Base-by-base conservation (phyloP, 2,113 vertebrate species). In the Clarias gariepinus region DNA sequence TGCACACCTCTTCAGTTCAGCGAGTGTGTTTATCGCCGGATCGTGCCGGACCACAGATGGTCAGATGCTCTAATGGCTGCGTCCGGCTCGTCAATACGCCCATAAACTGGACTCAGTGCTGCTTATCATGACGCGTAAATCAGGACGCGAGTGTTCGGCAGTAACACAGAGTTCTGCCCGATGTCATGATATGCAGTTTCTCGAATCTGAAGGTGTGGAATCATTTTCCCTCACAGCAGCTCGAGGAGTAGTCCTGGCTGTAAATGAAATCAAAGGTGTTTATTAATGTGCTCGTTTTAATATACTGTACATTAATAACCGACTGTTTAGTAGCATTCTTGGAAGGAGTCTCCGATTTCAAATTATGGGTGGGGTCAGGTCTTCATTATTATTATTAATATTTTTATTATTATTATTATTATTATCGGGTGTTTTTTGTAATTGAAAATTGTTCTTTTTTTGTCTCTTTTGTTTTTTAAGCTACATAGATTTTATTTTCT, bases 11-110 rank as follows among this genome's bases (percentile, higher is more conserved):
- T 55, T n/a, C 47, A 77, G 74, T 77, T 53, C 47, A 53, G 23
- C n/a, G 41, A 76, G 12, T 47, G 16, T 76, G 47, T 76, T 53
- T 2, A 76, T 52, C 21, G 8, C 4, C 23, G 7, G 7, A 15
- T 76, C 23, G 11, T n/a, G 16, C 36, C 8, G 52, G 74, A 77
- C 52, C 74, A 77, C 74, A 77, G 74, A 77, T 77, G 74, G 74
- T 55, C 52, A 77, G 47, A 55, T 55, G 23, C 47, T 77, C 12
- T 18, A 16, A 55, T 25, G 74, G 25, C 28, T 13, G 2, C 23
- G 25, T 53, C 74, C 69, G 23, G 23, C 74, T 77, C 74, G 25
- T 77, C 74, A 16, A 55, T 77, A 77, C 53, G 52, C 47, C 2
- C 74, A 19, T 77, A 53, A 77, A 55, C 74, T 77, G 47, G 25